Base-by-base conservation (phyloP, 2,113 vertebrate species). In the Donacobius atricapilla region DNA sequence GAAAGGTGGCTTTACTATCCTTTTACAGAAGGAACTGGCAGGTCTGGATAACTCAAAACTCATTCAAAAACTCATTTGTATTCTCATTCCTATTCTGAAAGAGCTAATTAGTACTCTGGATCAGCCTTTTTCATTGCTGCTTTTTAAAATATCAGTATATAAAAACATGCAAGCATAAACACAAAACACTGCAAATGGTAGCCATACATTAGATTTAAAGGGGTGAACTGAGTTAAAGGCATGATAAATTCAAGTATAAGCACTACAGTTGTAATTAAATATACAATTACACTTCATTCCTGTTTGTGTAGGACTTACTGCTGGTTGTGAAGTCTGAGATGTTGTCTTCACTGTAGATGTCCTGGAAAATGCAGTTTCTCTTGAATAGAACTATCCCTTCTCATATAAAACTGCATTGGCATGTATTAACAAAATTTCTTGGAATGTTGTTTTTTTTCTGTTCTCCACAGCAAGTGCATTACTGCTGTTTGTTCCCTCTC, bases 401-500 rank as follows among this genome's bases (percentile, higher is more conserved):
- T 93, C 72, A 53, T 89, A 58, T 57, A 85, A 97, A 96, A 82
- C 66, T 65, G 54, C 47, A 90, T 89, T 92, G 79, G 87, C 78
- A 18, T 94, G 92, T 93, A 91, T 83, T 89, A 94, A 61, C 45
- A 95, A 92, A 68, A 79, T 90, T 94, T 83, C 95, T 77, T 24
- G 85, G 87, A 91, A 94, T 82, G 89, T 86, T 96, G 93, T 30
- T 81, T 78, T 93, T 91, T 81, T 72, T 45, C 77, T 96, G 58
- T 94, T 88, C 87, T 87, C 83, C 87, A 30, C 94, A 91, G 80
- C 90, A 81, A 96, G 82, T 93, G 87, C 66, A 94, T 81, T 94
- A 89, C 82, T 93, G 92, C 92, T 96, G 85, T 92, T 93, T 82
- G 82, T 93, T 95, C 83, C 17, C 86, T 81, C 65, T 94, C 89